Evolutionary conservation across 2,113 vertebrate species (phyloP).

Genomic region (Lepisosteus osseus): DNA sequence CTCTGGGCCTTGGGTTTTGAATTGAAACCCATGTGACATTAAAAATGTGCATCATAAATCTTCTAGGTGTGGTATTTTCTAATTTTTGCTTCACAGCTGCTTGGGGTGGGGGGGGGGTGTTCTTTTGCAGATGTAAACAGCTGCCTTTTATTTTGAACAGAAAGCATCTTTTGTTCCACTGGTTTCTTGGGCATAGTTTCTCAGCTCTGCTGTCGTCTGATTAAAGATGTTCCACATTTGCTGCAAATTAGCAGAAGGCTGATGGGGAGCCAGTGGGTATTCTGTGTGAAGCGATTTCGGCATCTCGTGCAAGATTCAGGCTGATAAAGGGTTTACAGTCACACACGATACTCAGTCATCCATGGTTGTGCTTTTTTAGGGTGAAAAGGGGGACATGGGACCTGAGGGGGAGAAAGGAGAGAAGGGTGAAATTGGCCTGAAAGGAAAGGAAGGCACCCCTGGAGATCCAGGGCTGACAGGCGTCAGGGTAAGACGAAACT

Average conservation of each 20-base stretch:
- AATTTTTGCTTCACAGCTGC: background rate
- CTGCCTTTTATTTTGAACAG: background rate
- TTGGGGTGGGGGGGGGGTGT: background rate
- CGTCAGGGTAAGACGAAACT: slow-evolving; percentile 75
- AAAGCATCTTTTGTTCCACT: background rate
- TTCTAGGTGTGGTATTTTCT: background rate
- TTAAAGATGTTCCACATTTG: background rate
- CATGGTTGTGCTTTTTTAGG: slow-evolving; percentile 59
- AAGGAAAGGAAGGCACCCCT: slow-evolving; percentile 82
- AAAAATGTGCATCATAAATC: background rate
- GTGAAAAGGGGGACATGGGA: slow-evolving; percentile 89
- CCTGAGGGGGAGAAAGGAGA: slow-evolving; percentile 85
- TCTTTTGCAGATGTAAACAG: background rate
- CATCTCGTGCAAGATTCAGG: background rate
- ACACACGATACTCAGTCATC: background rate
- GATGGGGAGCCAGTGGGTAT: background rate
- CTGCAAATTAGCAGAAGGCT: background rate
- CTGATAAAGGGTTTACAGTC: background rate
- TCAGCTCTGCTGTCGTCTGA: too few relatives aligned
- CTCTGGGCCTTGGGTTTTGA: background rate
- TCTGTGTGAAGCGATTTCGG: background rate
- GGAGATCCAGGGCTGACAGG: slow-evolving; percentile 84
- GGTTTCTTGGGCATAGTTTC: background rate
- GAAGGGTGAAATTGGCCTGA: slow-evolving; percentile 83
- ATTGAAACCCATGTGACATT: background rate